Evolutionary conservation across 2,888 invertebrate species (phyloP).

Genomic region (Halictus ligatus): DNA sequence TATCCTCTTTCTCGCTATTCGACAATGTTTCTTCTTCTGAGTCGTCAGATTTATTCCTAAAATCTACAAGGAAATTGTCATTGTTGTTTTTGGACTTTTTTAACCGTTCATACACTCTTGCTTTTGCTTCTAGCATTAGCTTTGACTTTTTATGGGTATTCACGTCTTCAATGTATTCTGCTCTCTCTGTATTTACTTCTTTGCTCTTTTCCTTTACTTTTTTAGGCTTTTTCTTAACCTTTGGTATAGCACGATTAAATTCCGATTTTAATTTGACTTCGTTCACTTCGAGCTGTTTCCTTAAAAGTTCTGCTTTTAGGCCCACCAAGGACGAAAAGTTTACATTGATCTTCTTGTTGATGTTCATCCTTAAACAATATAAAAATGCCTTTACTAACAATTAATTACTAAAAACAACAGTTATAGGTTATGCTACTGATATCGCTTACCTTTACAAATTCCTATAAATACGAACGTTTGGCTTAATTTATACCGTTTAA

Average conservation of each 20-base stretch:
- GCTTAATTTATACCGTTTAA: background rate
- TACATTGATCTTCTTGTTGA: slow-evolving; percentile 79
- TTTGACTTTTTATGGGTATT: slow-evolving; percentile 82
- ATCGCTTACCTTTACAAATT: background rate
- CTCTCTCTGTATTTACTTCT: slow-evolving; percentile 62
- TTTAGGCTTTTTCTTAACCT: slow-evolving; percentile 76
- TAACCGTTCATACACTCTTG: slow-evolving; percentile 78
- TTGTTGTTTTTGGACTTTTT: slow-evolving; percentile 76
- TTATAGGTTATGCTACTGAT: slow-evolving; percentile 26
- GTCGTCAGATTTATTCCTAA: slow-evolving; percentile 76
- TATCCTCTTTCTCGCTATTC: slow-evolving; percentile 68
- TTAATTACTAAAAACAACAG: background rate
- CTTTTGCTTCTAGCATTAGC: slow-evolving; percentile 81
- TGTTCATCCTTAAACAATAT: slow-evolving; percentile 74
- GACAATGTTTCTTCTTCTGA: slow-evolving; percentile 71
- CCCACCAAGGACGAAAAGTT: slow-evolving; percentile 87
- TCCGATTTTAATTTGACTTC: slow-evolving; percentile 87
- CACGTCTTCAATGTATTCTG: slow-evolving; percentile 76
- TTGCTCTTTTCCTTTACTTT: slow-evolving; percentile 80
- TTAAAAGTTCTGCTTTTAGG: slow-evolving; percentile 94
- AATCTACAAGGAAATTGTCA: slow-evolving; percentile 80
- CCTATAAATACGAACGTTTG: background rate
- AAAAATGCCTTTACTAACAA: background rate
- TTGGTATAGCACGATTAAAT: slow-evolving; percentile 52
- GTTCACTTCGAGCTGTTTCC: slow-evolving; percentile 93